Base-by-base conservation (phyloP, 2,113 vertebrate genomes). In the Calidris pygmaea region DNA sequence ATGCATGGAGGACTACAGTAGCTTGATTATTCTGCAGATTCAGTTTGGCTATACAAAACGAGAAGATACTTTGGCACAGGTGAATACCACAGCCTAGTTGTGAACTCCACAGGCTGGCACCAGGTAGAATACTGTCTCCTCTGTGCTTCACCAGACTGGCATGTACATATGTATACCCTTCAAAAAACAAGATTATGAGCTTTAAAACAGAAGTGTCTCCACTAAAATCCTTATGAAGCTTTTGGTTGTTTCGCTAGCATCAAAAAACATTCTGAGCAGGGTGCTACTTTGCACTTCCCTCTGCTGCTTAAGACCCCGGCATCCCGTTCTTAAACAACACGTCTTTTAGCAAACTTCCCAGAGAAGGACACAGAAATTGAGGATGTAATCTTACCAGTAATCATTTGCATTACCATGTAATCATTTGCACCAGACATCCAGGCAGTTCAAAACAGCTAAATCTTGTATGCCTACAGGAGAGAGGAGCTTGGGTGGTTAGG, bases 121-220 rank as follows among this genome's bases (percentile, higher is more conserved):
- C 35, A 29, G 2, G 1, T 9, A 17, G 15, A 2, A 3, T 9
- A 29, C 12, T 47, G 39, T 39, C 45, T 50, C 30, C 43, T 35
- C 50, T 12, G 1, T 0, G 0, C 34, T 62, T 35, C 71, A 47
- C 9, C 23, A n/a, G 45, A 82, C 2, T 48, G 60, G 43, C 48
- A 78, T 0, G 3, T 1, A 29, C 29, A 23, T 5, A 24, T 0
- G 1, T 22, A 34, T 14, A 50, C 30, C 67, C 14, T 83, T 45
- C 35, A 56, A 62, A 75, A 89, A 21, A 14, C 22, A 71, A 68
- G 26, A 50, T 2, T 7, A 41, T 43, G 10, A 94, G 21, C 71
- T 75, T 82, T 35, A 34, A 62, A 85, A 3, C 16, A 34, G 23
- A 37, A 12, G 21, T 23, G 29, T 34, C 59, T 39, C 37, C 56